These are phyloP conservation scores for Poeciliopsis turneri DNA, from an alignment of 2,797 vertebrate species.

Conservation along the genomic window DNA sequence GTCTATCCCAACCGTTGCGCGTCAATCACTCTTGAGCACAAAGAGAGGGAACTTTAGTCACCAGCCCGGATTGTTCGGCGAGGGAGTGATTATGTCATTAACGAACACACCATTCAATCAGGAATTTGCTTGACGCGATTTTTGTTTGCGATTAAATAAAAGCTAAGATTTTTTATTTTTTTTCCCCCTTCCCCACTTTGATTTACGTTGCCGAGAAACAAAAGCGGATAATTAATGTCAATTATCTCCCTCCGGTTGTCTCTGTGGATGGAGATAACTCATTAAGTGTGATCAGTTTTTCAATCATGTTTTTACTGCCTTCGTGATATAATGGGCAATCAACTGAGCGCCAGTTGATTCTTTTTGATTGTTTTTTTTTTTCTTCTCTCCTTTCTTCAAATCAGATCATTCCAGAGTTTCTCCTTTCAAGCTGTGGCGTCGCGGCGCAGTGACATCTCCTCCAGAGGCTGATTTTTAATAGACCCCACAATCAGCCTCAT, in stretches of 20 bases:
- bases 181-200: not conserved
- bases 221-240: conserved; percentile 41
- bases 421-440: conserved; percentile 36
- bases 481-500: conserved; percentile 74
- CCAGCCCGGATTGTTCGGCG: conserved; percentile 36
- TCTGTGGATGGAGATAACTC: conserved; percentile 33
- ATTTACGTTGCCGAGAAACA: conserved; percentile 43
- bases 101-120: not conserved
- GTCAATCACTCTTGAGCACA: conserved; percentile 53
- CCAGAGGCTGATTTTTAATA: conserved; percentile 65
- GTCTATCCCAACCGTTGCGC: conserved; percentile 41
- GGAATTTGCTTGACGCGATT: conserved; percentile 10
- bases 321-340: conserved; percentile 63
- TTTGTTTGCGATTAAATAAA: conserved; percentile 35
- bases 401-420: conserved; percentile 49
- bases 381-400: conserved; percentile 15
- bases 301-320: conserved; percentile 61
- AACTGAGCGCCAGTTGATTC: conserved; percentile 30
- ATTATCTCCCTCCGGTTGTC: conserved; percentile 20
- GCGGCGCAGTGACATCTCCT: conserved; percentile 48
- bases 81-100: conserved; percentile 26
- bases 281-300: conserved; percentile 50
- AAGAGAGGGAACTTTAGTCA: conserved; percentile 4
- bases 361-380: not conserved
- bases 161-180: conserved; percentile 21